Evolutionary conservation across 2,797 vertebrate species (phyloP), one percentile per base, ranked within the genome.

Genomic region (Apogon talboti): DNA sequence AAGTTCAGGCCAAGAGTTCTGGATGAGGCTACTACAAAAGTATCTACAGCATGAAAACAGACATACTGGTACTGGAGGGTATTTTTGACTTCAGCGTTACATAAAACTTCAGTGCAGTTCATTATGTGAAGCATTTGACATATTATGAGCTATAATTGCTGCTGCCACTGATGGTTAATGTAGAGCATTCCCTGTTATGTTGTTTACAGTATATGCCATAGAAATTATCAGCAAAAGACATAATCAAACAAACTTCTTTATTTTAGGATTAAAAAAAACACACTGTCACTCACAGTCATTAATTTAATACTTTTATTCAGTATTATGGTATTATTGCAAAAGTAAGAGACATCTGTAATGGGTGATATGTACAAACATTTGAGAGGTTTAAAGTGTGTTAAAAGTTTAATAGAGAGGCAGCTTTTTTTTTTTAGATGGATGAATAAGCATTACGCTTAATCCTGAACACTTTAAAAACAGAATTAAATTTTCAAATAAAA

Each of bases 291-390:
- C 0, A 3, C 4, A 43, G 2, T 21, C 19, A 45, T 18, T 51
- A 16, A 58, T 15, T 63, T 63, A 11, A 52, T 21, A 30, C 71
- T 78, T 89, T 90, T 86, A 89, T 89, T 89, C 14, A 47, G 38
- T 48, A 80, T 62, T 51, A 79, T 68, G 33, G 53, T 0, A 0
- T 51, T 28, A 63, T 45, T 68, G 35, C 18, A 42, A 66, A 64
- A 50, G 45, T 54, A 62, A 78, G 43, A 77, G 46, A 53, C 50
- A 73, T 24, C 42, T 69, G 41, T 21, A 57, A 67, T 48, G 64
- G 10, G 15, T 74, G 30, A 53, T 79, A 81, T 86, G 30, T 83
- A 90, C 83, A 89, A 73, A 65, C 13, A 30, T 45, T 40, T 59
- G 10, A 55, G 18, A 30, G 16, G 16, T 50, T 61, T 58, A 67